Conservation (phyloP, 1,140 invertebrate genomes). For the Nautilus pompilius region DNA sequence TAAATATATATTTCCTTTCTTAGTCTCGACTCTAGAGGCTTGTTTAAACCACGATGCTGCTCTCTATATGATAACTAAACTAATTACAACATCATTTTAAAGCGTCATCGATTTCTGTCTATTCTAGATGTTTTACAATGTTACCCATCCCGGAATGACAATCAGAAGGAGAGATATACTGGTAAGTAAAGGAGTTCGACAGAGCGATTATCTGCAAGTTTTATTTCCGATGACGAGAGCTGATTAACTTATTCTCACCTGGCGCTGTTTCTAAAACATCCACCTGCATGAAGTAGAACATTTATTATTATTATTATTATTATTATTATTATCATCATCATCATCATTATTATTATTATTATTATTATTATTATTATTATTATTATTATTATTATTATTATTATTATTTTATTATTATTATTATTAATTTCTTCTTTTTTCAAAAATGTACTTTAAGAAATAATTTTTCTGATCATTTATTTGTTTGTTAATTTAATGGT, state of each 20-base stretch:
- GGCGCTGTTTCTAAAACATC: no score
- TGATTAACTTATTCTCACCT: no score
- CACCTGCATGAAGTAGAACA: no score
- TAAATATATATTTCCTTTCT: no score
- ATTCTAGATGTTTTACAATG: conserved; percentile 2
- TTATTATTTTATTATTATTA: neutral
- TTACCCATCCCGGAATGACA: neutral
- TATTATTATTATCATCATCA: conserved; percentile 3
- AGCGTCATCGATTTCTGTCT: no score
- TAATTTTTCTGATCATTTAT: neutral
- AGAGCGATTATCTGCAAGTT: no score
- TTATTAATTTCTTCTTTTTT: neutral
- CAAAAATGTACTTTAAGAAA: neutral
- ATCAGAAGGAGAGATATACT: neutral
- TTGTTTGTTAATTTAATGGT: conserved; percentile 1
- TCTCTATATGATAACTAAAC: no score
- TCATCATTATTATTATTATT: conserved; percentile 4
- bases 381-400: neutral
- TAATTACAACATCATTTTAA: no score
- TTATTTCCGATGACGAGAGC: no score
- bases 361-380: conserved; percentile 1
- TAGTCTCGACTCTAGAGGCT: no score
- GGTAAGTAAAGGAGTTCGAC: neutral
- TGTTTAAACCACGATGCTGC: no score
- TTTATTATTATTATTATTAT: conserved; percentile 1